Percentiles rank a stretch among this genome's conserved stretches.
These are phyloP conservation scores for Drosophila bipectinata DNA, from an alignment of 1,140 invertebrate species.

Conservation along the genomic window DNA sequence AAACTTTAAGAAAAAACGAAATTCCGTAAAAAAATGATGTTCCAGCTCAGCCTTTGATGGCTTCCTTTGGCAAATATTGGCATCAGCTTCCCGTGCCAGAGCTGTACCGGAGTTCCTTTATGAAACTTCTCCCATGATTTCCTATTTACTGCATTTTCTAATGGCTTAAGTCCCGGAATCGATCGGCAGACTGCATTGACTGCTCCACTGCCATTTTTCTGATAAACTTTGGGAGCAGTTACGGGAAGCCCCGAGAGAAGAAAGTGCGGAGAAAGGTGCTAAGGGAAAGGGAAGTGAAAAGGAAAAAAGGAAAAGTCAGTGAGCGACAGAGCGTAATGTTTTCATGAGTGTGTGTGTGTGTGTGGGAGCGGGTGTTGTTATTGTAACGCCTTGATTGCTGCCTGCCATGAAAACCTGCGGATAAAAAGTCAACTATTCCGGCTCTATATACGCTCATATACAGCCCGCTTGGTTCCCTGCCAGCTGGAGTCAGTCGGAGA, in stretches of 20 bases:
- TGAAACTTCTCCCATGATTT: conserved; percentile 12
- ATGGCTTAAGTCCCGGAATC: conserved; percentile 33
- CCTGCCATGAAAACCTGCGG: conserved; percentile 52
- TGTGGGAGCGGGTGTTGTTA: conserved; percentile 29
- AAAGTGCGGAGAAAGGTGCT: conserved; percentile 17
- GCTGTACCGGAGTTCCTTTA: conserved; percentile 17
- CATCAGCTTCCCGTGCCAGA: conserved; percentile 3
- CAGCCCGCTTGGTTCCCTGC: conserved; percentile 9
- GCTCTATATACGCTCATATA: conserved; percentile 21
- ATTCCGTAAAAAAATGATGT: neutral
- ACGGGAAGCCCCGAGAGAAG: conserved; percentile 16
- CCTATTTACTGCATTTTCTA: conserved; percentile 42
- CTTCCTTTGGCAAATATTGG: conserved; percentile 25
- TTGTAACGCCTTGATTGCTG: conserved; percentile 48
- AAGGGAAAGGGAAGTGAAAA: conserved; percentile 1
- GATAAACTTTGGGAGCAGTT: conserved; percentile 26
- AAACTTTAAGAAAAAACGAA: neutral
- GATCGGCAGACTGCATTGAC: conserved; percentile 40
- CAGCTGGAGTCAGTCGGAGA: conserved; percentile 40
- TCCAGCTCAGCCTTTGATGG: conserved; percentile 3
- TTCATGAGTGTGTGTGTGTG: conserved; percentile 9
- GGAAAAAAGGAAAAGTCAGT: conserved; percentile 18
- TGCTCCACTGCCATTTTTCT: conserved; percentile 29
- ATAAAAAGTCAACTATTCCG: conserved; percentile 48
- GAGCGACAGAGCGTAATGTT: conserved; percentile 38